Base-by-base conservation (phyloP, 2,797 vertebrate genomes). In the Arctocebus calabarensis region DNA sequence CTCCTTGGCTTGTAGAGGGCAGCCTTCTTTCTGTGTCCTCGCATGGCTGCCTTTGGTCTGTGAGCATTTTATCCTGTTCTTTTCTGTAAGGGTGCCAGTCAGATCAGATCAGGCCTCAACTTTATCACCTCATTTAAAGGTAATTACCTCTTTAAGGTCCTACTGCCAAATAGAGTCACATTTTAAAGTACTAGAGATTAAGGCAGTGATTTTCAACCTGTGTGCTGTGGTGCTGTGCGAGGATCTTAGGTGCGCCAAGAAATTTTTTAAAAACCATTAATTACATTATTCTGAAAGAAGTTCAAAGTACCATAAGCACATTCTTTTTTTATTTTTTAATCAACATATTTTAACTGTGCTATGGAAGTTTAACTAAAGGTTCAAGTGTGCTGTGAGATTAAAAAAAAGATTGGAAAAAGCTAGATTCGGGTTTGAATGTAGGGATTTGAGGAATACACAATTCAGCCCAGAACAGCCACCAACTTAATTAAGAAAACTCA, bases 401-500 rank as follows among this genome's bases (percentile, higher is more conserved):
- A 48, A 48, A 48, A 48, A 48, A 48, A 1, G 48, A 5, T 40
- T 52, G 16, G 48, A 52, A 52, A 52, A 52, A 5, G 14, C 14
- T 52, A 0, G 20, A 6, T 70, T 59, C 32, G 6, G 7, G 68
- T 29, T 48, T 83, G 48, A 25, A 7, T 20, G 12, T 34, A 45
- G 17, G 43, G 94, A 64, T 61, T 40, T 20, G 3, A 19, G 40
- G 3, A 3, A 17, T 12, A n/a, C 29, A 43, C 59, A 34, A 16
- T 57, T 90, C 68, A 66, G 16, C 37, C 45, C 40, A 48, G 20
- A 61, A 64, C 13, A 75, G 9, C 70, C 73, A 27, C 32, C 55
- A 82, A 43, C 45, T 95, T 62, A 84, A 71, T 94, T 48, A 86
- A 66, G 40, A 83, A 79, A 70, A 57, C 8, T 23, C 37, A 81